A percentile compares a stretch with the other conserved stretches of the same genome.
phyloP scores from a whole-genome alignment of 92 coral and sea anemone genomes.

The Isaurus tuberculatus region DNA sequence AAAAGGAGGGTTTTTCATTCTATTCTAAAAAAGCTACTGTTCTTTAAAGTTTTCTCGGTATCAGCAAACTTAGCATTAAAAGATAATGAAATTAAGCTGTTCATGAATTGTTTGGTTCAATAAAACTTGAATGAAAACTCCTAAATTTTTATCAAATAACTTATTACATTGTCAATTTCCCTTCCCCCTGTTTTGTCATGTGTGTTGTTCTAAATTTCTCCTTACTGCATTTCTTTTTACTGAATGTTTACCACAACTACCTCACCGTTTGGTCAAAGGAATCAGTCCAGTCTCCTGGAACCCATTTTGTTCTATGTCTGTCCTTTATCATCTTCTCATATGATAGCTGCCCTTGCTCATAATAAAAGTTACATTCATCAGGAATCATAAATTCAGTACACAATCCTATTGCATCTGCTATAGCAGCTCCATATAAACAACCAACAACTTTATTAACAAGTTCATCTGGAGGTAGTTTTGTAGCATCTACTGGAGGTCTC shows the following conservation, averaged over 20 bases:
- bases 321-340: constrained; percentile 82
- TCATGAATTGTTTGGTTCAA: too few relatives aligned
- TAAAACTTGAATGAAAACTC: too few relatives aligned
- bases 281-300: constrained; percentile 94
- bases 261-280: constrained; percentile 96
- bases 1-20: too few relatives aligned
- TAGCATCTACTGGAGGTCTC: constrained; percentile 85
- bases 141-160: too few relatives aligned
- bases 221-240: background rate
- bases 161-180: too few relatives aligned
- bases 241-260: background rate
- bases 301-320: constrained; percentile 87
- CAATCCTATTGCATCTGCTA: constrained; percentile 90
- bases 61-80: too few relatives aligned
- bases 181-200: too few relatives aligned
- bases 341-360: constrained; percentile 65
- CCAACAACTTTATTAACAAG: constrained; percentile 92
- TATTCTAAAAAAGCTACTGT: too few relatives aligned
- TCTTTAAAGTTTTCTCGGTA: too few relatives aligned
- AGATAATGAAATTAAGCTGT: too few relatives aligned
- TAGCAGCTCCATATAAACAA: constrained; percentile 97
- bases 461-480: constrained; percentile 93
- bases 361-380: constrained; percentile 91
- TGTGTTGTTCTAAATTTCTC: too few relatives aligned
- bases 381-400: constrained; percentile 94